Conservation (phyloP, 2,113 vertebrate genomes). For the Paramisgurnus dabryanus region DNA sequence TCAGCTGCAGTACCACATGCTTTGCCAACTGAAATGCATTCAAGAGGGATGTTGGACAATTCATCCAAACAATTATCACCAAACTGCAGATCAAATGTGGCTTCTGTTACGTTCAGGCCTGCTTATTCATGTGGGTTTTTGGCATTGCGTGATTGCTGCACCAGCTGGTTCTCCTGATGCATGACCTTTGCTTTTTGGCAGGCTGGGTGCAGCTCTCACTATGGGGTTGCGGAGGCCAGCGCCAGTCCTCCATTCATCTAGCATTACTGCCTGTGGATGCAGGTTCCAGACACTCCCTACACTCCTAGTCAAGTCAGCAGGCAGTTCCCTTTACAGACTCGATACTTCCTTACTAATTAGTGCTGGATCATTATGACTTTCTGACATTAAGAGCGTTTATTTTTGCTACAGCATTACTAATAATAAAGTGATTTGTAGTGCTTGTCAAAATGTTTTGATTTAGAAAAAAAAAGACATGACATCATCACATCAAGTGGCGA, state of each 20-base stretch:
- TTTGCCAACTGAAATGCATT: conserved; percentile 13
- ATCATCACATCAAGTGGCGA: no score
- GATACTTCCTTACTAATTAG: conserved; percentile 33
- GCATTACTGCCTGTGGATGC: conserved; percentile 51
- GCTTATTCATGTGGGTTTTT: neutral
- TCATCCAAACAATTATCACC: conserved; percentile 12
- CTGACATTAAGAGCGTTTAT: neutral
- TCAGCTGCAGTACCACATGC: conserved; percentile 34
- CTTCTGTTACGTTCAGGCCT: neutral
- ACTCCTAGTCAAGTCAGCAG: conserved; percentile 40
- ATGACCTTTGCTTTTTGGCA: conserved; percentile 53
- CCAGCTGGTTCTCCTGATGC: conserved; percentile 39
- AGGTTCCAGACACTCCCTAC: conserved; percentile 21
- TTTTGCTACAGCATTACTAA: neutral
- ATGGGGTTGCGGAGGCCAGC: conserved; percentile 39
- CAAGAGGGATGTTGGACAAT: conserved; percentile 23
- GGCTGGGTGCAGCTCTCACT: conserved; percentile 28
- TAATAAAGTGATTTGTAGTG: neutral
- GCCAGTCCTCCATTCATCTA: conserved; percentile 47
- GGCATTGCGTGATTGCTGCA: conserved; percentile 15
- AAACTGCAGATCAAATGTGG: conserved; percentile 19
- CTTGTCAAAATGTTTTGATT: no score
- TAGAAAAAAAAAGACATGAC: no score
- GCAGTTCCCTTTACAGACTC: conserved; percentile 21
- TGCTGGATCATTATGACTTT: conserved; percentile 26